phyloP scores from a whole-genome alignment of 2,888 invertebrate genomes.

The Ecdyonurus torrentis region DNA sequence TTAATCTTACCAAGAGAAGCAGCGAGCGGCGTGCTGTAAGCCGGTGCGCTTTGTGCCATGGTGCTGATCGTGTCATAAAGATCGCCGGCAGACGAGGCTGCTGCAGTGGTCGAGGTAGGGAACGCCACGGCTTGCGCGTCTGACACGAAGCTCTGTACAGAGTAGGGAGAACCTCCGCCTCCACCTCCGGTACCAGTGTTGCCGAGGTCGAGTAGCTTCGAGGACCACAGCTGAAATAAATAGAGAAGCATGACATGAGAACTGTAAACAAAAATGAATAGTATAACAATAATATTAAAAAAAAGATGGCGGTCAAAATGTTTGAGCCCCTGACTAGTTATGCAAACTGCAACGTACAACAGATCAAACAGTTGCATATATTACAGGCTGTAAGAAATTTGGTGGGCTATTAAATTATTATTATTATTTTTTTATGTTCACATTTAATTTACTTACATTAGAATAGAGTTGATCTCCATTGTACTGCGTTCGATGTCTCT shows the following conservation, averaged over 20 bases:
- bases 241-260: neutral
- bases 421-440: neutral
- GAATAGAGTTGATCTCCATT: slow-evolving; percentile 81
- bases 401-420: no score
- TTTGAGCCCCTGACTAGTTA: no score
- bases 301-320: neutral
- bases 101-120: slow-evolving; percentile 27
- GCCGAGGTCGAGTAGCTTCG: slow-evolving; percentile 23
- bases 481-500: slow-evolving; percentile 73
- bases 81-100: slow-evolving; percentile 32
- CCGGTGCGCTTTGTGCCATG: slow-evolving; percentile 42
- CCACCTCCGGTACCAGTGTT: slow-evolving; percentile 24
- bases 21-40: slow-evolving; percentile 64
- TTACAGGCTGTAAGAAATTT: no score
- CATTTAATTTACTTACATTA: slow-evolving; percentile 45
- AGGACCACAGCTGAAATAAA: slow-evolving; percentile 9
- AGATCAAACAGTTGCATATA: no score
- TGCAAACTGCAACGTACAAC: neutral
- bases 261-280: neutral
- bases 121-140: slow-evolving; percentile 18
- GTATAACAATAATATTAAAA: neutral
- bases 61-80: slow-evolving; percentile 40
- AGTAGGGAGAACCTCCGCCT: slow-evolving; percentile 24
- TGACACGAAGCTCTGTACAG: neutral
- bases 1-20: slow-evolving; percentile 14